Base-by-base conservation (phyloP, 2,888 invertebrate genomes). In the Trichopria drosophilae region DNA sequence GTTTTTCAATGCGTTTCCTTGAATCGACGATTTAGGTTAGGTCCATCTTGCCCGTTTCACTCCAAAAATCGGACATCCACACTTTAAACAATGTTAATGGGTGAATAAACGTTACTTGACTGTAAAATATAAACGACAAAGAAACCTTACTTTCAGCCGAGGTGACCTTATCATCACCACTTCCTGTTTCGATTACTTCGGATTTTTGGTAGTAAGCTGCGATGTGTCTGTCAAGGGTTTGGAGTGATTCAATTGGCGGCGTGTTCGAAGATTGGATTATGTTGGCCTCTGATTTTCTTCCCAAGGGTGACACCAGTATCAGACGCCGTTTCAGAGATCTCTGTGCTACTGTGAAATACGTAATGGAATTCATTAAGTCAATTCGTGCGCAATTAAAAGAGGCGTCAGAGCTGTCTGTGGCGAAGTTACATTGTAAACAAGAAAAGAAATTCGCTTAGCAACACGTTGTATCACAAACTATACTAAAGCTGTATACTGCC, bases 221-320 rank as follows among this genome's bases (percentile, higher is more conserved):
- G 7, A 51, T 48, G 26, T 48, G 56, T 36, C 51, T 53, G 26
- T 53, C 56, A 22, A 56, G 56, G 7, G 18, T 56, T 34, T 56
- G 44, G 7, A 53, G 42, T 19, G 51, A 26, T 26, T 26, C n/a
- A 9, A n/a, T 26, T n/a, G 7, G 9, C 26, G n/a, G 9, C 26
- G n/a, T 28, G 32, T 16, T 43, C 32, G 23, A n/a, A 24, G 60
- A 50, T 40, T 51, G 61, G 28, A 54, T 59, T 40, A 63, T 37
- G 46, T 37, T 57, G 16, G 36, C 44, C 58, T 61, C 61, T 20
- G 62, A 62, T 63, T 63, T 65, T 51, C 60, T 53, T 16, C 51
- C 62, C 31, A 61, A 57, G 61, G 65, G 66, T 59, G 67, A 66
- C 62, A 67, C 54, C 60, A 64, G 61, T 61, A 65, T 63, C 59